Base-by-base conservation (phyloP, 2,113 vertebrate species). In the Pelusios castaneus region DNA sequence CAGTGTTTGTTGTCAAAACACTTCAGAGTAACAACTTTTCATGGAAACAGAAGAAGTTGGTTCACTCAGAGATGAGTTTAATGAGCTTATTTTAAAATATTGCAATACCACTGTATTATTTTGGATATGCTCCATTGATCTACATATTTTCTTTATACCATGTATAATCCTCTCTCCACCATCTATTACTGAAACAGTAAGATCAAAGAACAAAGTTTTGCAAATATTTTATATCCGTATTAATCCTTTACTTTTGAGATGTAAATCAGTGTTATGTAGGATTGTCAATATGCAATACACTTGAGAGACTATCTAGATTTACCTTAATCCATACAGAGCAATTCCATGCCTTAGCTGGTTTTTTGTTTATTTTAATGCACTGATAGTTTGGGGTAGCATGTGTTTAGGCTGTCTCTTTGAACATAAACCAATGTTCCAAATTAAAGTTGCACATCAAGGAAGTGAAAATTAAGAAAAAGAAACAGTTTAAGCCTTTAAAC, bases 401-500 rank as follows among this genome's bases (percentile, higher is more conserved):
- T 13, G 3, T 56, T 56, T 41, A 78, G 38, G 87, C 21, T 24
- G 19, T 75, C 91, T 92, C 87, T 70, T 70, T 70, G 63, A 38
- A 70, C n/a, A 22, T 70, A 19, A 70, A n/a, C 63, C 19, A 38
- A 22, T 70, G n/a, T 70, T 70, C n/a, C 21, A 70, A 70, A 70
- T 70, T n/a, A 70, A 70, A n/a, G 63, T 87, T 85, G 52, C 67
- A 13, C 11, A 0, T 4, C 67, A 38, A 88, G 76, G 22, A 67
- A 58, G 45, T 88, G 29, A 1, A 19, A 19, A 27, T 19, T 87
- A 43, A 88, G 31, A 43, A 38, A 7, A 0, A 89, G 70, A 73
- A 91, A 19, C 70, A 84, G 47, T 34, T 90, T 82, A 85, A 93
- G 87, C 19, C 55, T 56, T 45, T 73, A 75, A 92, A 94, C 34